Conservation (phyloP, 2,113 vertebrate species). For the Crypturellus undulatus region DNA sequence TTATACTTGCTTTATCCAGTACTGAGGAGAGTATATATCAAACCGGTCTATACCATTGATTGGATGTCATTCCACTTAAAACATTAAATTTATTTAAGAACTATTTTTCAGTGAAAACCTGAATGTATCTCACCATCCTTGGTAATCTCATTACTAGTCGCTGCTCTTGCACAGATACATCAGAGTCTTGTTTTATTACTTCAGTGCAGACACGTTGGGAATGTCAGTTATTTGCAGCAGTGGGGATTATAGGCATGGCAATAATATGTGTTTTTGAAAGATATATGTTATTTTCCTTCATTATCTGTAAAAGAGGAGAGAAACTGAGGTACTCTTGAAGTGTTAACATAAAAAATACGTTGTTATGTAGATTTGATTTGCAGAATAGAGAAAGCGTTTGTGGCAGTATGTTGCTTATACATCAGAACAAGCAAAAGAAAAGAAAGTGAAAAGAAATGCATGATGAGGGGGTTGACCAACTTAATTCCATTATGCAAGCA, state of each 20-base stretch:
- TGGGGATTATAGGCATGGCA: not conserved
- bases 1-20: not conserved
- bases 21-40: not conserved
- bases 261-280: not conserved
- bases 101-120: not conserved
- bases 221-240: not conserved
- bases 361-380: not conserved
- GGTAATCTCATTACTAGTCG: not conserved
- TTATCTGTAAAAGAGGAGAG: not conserved
- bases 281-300: not conserved
- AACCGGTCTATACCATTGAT: not conserved
- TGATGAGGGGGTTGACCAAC: not conserved
- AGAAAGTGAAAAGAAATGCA: slow-evolving; percentile 18
- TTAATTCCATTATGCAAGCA: not conserved
- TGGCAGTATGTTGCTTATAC: not conserved
- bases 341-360: not conserved
- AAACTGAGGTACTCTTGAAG: not conserved
- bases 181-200: not conserved
- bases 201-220: slow-evolving; percentile 1
- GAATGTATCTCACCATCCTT: not conserved
- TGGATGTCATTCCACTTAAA: not conserved
- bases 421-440: not conserved
- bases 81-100: not conserved
- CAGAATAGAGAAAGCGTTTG: not conserved
- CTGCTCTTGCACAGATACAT: not conserved